Evolutionary conservation across 2,888 invertebrate species (phyloP).

Genomic region (Dysmachus trigonus): DNA sequence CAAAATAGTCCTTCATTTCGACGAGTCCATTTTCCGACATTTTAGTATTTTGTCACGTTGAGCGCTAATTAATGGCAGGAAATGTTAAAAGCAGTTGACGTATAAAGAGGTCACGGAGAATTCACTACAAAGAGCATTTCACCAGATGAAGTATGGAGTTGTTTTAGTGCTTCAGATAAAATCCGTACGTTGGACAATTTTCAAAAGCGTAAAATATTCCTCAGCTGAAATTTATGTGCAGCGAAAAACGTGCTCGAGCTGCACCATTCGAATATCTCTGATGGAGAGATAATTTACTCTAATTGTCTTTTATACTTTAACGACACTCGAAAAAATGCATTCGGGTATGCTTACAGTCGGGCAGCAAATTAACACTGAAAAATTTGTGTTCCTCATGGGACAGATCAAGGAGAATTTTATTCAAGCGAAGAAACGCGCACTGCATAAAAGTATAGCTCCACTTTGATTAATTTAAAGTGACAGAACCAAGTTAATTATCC

Average conservation of each 20-base stretch:
- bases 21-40: neutral
- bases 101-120: neutral
- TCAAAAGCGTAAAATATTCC: constrained; percentile 4
- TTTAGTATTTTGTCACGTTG: constrained; percentile 15
- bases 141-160: neutral
- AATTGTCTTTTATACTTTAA: constrained; percentile 1
- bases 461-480: neutral
- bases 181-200: neutral
- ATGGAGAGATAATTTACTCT: neutral
- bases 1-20: neutral
- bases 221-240: neutral
- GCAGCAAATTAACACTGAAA: neutral
- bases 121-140: neutral
- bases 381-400: neutral
- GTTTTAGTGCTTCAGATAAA: neutral
- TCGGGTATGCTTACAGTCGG: neutral
- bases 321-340: neutral
- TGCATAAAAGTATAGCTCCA: neutral
- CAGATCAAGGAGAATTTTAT: neutral
- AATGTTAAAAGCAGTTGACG: neutral
- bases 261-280: neutral
- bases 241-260: neutral
- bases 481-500: neutral
- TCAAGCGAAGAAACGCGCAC: neutral
- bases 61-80: constrained; percentile 14